Base-by-base conservation (phyloP, 2,888 invertebrate species). In the Chrysodeixis includens region DNA sequence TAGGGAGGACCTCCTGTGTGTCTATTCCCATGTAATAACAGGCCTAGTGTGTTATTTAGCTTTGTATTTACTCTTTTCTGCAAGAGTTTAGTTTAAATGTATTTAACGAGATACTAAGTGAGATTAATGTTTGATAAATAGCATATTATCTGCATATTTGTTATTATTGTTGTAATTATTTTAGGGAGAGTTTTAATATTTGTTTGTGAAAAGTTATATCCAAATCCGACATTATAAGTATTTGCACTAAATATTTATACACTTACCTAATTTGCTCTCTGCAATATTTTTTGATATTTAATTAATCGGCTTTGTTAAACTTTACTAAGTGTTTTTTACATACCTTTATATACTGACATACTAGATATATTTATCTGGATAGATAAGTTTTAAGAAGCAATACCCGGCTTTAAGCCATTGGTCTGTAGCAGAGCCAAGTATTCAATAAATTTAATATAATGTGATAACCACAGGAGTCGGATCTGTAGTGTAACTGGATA, bases 131-230 rank as follows among this genome's bases (percentile, higher is more conserved):
- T 92, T 91, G 88, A 88, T 91, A 87, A 86, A 88, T 81, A 87
- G 83, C 79, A 84, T 88, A 88, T 83, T 91, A 89, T 89, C 88
- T 88, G 86, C 88, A 87, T 92, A 93, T 90, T 92, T 93, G 93
- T 94, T 94, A 92, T 86, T 84, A 90, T 93, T 92, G 93, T 94
- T 93, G 90, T 92, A 92, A 92, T 92, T 92, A 92, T 92, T 92
- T 92, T 93, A 93, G 94, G 40, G 93, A 94, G 91, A 94, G 94
- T 94, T 94, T 89, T 91, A 92, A 92, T 91, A 91, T 90, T 92
- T 93, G 90, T 93, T 94, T 93, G 85, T 86, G 87, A 84, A 87
- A 90, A 86, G 86, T 86, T 90, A 86, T 87, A 84, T 86, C 86
- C 83, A 82, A 90, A 87, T 87, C 87, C 82, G 85, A 90, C 85